phyloP scores from a whole-genome alignment of 2,113 vertebrate genomes.

The Chlamydotis undulata region DNA sequence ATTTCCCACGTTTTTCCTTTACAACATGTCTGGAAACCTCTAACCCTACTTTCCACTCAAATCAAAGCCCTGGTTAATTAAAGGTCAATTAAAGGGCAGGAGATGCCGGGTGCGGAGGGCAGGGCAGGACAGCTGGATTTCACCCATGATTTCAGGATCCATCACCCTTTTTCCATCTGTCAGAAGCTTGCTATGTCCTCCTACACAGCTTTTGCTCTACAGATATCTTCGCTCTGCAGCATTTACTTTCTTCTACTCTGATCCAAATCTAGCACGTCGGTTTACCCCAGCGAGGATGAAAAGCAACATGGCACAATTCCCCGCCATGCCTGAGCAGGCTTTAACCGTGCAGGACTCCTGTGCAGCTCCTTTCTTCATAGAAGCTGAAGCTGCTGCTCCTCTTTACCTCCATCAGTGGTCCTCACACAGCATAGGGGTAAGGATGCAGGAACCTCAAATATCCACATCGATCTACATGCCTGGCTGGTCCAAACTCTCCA shows the following conservation, averaged over 20 bases:
- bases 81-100: not conserved
- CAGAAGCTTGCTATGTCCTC: not conserved
- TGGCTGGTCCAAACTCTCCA: not conserved
- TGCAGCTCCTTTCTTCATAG: not conserved
- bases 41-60: not conserved
- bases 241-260: not conserved
- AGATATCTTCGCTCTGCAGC: not conserved
- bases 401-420: not conserved
- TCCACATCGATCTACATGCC: accelerated
- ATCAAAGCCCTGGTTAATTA: not conserved
- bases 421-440: not conserved
- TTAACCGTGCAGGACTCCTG: not conserved
- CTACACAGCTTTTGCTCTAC: not conserved
- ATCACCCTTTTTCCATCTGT: constrained; percentile 21
- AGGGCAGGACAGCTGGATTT: not conserved
- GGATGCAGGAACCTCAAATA: not conserved
- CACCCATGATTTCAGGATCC: not conserved
- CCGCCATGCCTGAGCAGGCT: not conserved
- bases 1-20: not conserved
- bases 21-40: not conserved
- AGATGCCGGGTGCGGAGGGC: not conserved
- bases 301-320: not conserved
- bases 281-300: accelerated
- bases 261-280: not conserved
- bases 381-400: not conserved